Percentiles rank a stretch among this genome's conserved stretches.
Conservation (phyloP, 2,113 vertebrate genomes). For the rat (Rattus norvegicus) region GRCr8 NC_086020.1:62654001-62654500, state of each 20-base stretch:
- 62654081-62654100: not conserved
- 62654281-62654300: not conserved
- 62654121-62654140: not conserved
- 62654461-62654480: slow-evolving; percentile 25
- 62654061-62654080: not conserved
- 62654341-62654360: not conserved
- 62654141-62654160: slow-evolving; percentile 41
- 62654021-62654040: not conserved
- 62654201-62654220: slow-evolving; percentile 9
- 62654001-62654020: not conserved
- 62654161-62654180: not conserved
- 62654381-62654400: not conserved
- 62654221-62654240: not conserved
- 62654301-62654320: not conserved
- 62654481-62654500: not conserved
- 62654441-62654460: not conserved
- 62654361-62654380: slow-evolving; percentile 3
- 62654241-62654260: not conserved
- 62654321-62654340: not conserved
- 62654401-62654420: slow-evolving; percentile 14
- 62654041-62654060: not conserved
- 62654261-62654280: slow-evolving; percentile 14
- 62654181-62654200: slow-evolving; percentile 54
- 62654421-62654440: not conserved
- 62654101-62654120: not conserved